phyloP scores from a whole-genome alignment of 2,797 vertebrate species.

The Peromyscus aztecus region DNA sequence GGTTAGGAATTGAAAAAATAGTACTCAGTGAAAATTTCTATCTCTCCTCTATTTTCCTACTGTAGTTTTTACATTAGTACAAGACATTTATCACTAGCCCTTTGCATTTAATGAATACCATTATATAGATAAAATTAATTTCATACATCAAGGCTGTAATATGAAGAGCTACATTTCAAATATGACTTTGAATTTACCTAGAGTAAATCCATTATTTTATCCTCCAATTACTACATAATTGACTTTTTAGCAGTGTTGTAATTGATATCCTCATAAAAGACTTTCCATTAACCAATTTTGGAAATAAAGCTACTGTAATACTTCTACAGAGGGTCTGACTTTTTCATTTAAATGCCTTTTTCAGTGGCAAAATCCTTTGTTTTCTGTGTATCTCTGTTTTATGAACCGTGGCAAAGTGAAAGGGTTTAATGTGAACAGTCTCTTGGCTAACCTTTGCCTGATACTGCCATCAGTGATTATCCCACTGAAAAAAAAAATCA shows the following conservation, averaged over 20 bases:
- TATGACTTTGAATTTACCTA: constrained; percentile 77
- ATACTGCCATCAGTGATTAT: constrained; percentile 50
- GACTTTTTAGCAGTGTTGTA: constrained; percentile 78
- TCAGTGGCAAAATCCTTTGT: constrained; percentile 63
- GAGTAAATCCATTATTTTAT: constrained; percentile 83
- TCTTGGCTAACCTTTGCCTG: constrained; percentile 72
- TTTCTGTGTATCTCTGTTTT: constrained; percentile 55
- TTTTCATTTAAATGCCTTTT: constrained; percentile 68
- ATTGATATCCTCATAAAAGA: constrained; percentile 81
- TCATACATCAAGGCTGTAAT: constrained; percentile 78
- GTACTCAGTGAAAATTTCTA: constrained; percentile 58
- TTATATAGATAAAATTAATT: constrained; percentile 83
- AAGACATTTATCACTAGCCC: constrained; percentile 73
- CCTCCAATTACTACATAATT: constrained; percentile 82
- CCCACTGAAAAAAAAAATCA: constrained; percentile 60
- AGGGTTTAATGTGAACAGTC: constrained; percentile 62
- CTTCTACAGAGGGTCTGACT: constrained; percentile 50
- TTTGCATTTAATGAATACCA: constrained; percentile 80
- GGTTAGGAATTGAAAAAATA: not conserved
- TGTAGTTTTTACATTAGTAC: constrained; percentile 67
- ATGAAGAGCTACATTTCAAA: constrained; percentile 79
- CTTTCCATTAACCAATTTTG: constrained; percentile 77
- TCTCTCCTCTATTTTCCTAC: constrained; percentile 45
- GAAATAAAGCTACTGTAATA: constrained; percentile 77
- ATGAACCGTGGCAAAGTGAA: constrained; percentile 41